Evolutionary conservation across 2,888 invertebrate genomes (phyloP), one percentile per base, ranked within the genome.

Genomic region (Theodoxus fluviatilis): DNA sequence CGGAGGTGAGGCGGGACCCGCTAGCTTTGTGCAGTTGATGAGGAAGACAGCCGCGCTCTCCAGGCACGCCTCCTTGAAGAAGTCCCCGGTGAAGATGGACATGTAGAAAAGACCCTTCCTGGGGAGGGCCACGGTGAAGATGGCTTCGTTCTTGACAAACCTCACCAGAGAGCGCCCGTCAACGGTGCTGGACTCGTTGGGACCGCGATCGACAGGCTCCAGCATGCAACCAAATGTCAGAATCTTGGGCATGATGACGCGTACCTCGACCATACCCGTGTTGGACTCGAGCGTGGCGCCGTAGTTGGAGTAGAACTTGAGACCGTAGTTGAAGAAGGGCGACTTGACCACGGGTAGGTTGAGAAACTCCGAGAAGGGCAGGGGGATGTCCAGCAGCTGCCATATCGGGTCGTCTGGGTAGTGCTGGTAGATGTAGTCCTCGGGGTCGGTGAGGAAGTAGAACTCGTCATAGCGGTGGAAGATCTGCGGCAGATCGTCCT

Each of bases 291-390:
- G 70, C 3, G 81, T 80, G 12, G 85, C 85, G 7, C 82, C 82
- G 69, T 82, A 82, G 70, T 83, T 83, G 12, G 81, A 79, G 73
- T 81, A 80, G 71, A 85, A 84, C 37, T 73, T 72, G 18, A 87
- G 75, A 3, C 81, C 81, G 67, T 83, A 81, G 71, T 86, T 85
- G 78, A 89, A 89, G 78, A 89, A 89, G 66, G 87, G 86, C 9
- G 89, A 87, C 70, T 88, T 87, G 47, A 89, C 82, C 12, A 88
- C 87, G 1, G 89, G 89, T 33, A 88, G 80, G 63, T 83, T 80
- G 67, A 88, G 84, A 80, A 89, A 89, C 66, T 88, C 86, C 9
- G 88, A 87, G 75, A 89, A 81, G 22, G 85, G 85, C 25, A 89
- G 77, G 3, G 88, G 88, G 67, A 84, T 83, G 71, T 87, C 86